Evolutionary conservation across 2,888 invertebrate species (phyloP).

Genomic region (Nomada goodeniana): DNA sequence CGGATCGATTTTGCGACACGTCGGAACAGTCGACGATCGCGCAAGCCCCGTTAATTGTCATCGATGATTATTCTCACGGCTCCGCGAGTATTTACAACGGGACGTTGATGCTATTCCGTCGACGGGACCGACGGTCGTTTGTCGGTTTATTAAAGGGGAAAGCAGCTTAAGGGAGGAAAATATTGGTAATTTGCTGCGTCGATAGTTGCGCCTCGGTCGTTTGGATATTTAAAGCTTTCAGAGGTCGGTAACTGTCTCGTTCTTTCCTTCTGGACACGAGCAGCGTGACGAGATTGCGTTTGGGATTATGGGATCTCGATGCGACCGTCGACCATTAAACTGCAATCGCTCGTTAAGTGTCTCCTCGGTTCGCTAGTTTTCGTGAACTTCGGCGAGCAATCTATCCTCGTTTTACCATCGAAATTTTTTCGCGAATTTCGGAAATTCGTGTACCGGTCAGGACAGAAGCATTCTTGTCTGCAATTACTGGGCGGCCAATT

Average conservation of each 20-base stretch:
- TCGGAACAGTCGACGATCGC: background rate
- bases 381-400: background rate
- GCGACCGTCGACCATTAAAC: conserved; percentile 43
- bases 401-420: background rate
- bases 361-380: conserved; percentile 28
- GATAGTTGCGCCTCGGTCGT: background rate
- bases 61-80: no score
- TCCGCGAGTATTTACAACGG: no score
- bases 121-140: no score
- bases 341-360: conserved; percentile 47
- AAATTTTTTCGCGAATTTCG: background rate
- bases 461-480: background rate
- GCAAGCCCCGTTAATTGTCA: no score
- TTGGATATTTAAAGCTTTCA: conserved; percentile 18
- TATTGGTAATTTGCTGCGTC: conserved; percentile 11
- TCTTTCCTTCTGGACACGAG: conserved; percentile 7
- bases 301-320: conserved; percentile 56
- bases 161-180: background rate
- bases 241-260: conserved; percentile 12
- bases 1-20: conserved; percentile 11
- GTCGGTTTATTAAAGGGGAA: background rate
- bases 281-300: conserved; percentile 48
- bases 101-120: no score
- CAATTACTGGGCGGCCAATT: no score
- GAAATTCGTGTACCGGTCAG: background rate